These are phyloP conservation scores for Alethe diademata DNA, from an alignment of 2,113 vertebrate genomes.

Conservation along the genomic window DNA sequence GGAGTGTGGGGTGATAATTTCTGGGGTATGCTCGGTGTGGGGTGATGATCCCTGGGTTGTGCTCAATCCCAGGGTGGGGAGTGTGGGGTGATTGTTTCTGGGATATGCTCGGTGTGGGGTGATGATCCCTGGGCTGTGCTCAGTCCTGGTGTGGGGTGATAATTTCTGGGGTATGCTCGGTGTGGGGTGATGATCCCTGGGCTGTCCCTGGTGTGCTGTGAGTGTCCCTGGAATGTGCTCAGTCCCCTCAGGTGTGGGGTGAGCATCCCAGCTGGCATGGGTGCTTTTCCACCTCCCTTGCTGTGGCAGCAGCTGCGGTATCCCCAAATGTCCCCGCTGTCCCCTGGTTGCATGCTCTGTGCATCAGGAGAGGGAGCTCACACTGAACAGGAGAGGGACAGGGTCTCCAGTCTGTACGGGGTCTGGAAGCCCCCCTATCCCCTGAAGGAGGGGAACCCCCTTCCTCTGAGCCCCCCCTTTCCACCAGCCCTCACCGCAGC, in stretches of 20 bases:
- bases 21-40: no score
- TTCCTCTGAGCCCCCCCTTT: background rate
- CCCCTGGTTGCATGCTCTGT: rapidly evolving
- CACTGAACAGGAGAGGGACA: rapidly evolving
- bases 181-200: background rate
- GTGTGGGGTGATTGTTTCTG: background rate
- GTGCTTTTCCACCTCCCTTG: background rate
- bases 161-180: background rate
- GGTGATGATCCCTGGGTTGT: no score
- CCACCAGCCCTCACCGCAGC: background rate
- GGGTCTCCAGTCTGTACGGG: rapidly evolving
- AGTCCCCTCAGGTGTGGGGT: rapidly evolving
- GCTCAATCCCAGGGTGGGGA: background rate
- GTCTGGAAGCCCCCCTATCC: background rate
- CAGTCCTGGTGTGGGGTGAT: background rate
- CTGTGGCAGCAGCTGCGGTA: background rate
- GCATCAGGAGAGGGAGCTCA: slow-evolving; percentile 4
- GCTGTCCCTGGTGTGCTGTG: background rate
- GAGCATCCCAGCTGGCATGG: rapidly evolving
- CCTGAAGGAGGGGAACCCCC: background rate
- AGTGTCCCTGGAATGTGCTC: no score
- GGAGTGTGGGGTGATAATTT: background rate
- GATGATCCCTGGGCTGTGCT: background rate
- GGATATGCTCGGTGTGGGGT: background rate
- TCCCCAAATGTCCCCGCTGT: background rate